Base-by-base conservation (phyloP, 2,888 invertebrate species). In the Coelinius sp. region DNA sequence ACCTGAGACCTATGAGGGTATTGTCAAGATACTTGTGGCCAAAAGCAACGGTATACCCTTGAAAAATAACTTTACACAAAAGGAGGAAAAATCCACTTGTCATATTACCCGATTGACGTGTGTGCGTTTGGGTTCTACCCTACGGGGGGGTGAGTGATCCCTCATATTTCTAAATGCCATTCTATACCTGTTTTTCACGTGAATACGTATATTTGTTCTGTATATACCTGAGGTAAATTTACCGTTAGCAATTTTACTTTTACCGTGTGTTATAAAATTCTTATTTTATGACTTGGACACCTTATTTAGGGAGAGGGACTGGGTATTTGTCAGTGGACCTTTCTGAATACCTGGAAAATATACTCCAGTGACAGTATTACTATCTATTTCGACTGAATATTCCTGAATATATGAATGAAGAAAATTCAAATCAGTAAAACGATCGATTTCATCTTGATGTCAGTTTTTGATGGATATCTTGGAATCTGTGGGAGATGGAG, bases 61-160 rank as follows among this genome's bases (percentile, higher is more conserved):
- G 59, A 59, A 59, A 35, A 59, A 56, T 59, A 31, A 59, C 59
- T 59, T 20, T 59, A 31, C 59, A 59, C n/a, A n/a, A n/a, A n/a
- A 59, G 27, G 14, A 14, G 31, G 35, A 27, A 59, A 35, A 59
- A 59, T 59, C 35, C 59, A 59, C 59, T 59, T 59, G 59, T 59
- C 59, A 59, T 35, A 59, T 1, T 24, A 10, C 2, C 12, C n/a
- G 5, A 53, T 0, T 53, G 24, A 59, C 35, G 31, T 8, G 59
- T 31, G 25, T 14, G 17, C 12, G 59, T 59, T 10, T 14, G 46
- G 46, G 49, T 44, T 44, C 6, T n/a, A 3, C 7, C 20, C 17
- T 53, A 22, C 25, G n/a, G n/a, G 12, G n/a, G 6, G 6, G 6
- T 8, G 24, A 14, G 14, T 17, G 8, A 2, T 4, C 27, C 56